Evolutionary conservation across 2,113 vertebrate genomes (phyloP).

Genomic region (Charadrius vociferus): DNA sequence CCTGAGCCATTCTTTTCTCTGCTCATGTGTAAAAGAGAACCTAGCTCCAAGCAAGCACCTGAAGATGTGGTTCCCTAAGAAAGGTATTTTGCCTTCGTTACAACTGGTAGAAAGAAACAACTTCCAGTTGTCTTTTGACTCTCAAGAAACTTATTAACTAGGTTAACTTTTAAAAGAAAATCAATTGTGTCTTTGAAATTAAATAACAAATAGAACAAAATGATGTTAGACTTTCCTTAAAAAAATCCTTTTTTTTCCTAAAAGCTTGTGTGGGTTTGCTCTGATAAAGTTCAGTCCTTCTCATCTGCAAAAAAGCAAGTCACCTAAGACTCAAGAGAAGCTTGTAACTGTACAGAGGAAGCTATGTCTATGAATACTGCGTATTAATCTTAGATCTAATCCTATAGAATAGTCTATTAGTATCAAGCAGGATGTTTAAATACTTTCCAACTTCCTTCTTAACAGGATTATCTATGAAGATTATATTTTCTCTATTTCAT

Average conservation of each 20-base stretch:
- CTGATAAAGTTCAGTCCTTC: too few relatives aligned
- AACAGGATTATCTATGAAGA: conserved; percentile 41
- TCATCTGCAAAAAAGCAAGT: not conserved
- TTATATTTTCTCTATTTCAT: conserved; percentile 25
- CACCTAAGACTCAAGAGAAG: not conserved
- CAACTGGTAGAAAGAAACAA: not conserved
- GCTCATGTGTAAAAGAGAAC: not conserved
- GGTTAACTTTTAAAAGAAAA: not conserved
- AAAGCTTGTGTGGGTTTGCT: not conserved
- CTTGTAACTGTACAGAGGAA: not conserved
- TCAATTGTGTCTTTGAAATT: not conserved
- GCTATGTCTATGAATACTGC: not conserved
- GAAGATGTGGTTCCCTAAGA: not conserved
- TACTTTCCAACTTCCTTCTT: conserved; percentile 24
- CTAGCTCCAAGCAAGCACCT: not conserved
- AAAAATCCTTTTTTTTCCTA: not conserved
- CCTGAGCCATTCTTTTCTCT: not conserved
- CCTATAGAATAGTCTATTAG: not conserved
- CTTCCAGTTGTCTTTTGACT: not conserved
- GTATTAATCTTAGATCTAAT: conserved; percentile 36
- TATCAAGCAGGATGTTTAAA: conserved; percentile 30
- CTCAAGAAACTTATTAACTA: not conserved
- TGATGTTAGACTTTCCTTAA: not conserved
- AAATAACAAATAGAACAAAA: not conserved
- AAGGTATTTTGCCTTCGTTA: not conserved